Evolutionary conservation across 2,888 invertebrate genomes (phyloP).

Genomic region (Lasioglossum pauxillum): DNA sequence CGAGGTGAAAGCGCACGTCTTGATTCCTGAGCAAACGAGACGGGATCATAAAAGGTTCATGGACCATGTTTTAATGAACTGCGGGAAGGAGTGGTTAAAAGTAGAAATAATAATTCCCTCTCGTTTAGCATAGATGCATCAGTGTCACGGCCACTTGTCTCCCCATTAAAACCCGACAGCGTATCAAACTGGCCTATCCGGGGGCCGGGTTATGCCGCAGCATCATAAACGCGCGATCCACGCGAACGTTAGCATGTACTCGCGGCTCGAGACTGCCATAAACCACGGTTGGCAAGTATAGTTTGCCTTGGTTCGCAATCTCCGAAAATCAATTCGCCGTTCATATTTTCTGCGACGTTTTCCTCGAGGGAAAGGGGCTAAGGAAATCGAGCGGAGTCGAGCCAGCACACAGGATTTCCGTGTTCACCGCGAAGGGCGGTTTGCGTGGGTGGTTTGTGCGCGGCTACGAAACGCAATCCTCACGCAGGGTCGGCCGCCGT

Average conservation of each 20-base stretch:
- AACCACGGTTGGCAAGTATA: background rate
- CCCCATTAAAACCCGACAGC: background rate
- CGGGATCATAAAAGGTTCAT: background rate
- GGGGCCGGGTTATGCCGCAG: background rate
- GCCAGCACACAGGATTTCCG: background rate
- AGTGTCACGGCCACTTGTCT: background rate
- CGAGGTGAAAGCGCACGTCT: too few species aligned
- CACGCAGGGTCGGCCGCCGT: conserved; percentile 41
- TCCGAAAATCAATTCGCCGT: background rate
- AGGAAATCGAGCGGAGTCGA: background rate
- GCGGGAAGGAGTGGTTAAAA: background rate
- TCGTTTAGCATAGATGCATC: background rate
- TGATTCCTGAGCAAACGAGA: too few species aligned
- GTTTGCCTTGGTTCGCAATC: background rate
- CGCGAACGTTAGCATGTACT: background rate
- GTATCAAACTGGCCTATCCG: background rate
- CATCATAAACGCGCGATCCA: background rate
- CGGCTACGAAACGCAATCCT: conserved; percentile 44
- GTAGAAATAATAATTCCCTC: background rate
- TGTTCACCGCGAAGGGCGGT: background rate
- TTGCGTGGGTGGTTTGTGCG: background rate
- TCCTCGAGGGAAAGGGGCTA: background rate
- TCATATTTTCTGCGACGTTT: background rate
- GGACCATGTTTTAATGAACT: background rate
- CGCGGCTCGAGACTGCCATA: background rate